phyloP scores from a whole-genome alignment of 2,888 invertebrate species.

The Drosophila birchii region DNA sequence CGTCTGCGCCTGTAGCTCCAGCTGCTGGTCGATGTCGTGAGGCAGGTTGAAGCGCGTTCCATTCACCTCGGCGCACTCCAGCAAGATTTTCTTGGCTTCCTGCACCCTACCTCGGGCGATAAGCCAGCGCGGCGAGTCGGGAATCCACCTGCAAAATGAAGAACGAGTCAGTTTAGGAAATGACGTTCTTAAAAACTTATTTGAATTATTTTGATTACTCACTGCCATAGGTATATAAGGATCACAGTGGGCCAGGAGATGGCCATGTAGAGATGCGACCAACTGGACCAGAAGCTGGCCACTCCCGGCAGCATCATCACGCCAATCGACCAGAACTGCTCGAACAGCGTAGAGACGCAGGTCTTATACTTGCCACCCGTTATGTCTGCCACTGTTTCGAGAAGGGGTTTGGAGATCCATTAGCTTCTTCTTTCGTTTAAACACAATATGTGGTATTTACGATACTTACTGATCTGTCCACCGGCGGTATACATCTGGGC shows the following conservation, averaged over 20 bases:
- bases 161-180: background rate
- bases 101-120: conserved; percentile 84
- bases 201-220: conserved; percentile 49
- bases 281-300: conserved; percentile 84
- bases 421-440: background rate
- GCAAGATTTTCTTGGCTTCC: conserved; percentile 84
- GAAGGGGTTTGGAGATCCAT: background rate
- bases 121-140: conserved; percentile 85
- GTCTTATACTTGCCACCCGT: conserved; percentile 84
- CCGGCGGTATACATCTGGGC: conserved; percentile 85
- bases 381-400: conserved; percentile 84
- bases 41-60: conserved; percentile 83
- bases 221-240: conserved; percentile 85
- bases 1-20: conserved; percentile 84
- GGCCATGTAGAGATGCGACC: conserved; percentile 85
- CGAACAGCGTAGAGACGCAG: conserved; percentile 84
- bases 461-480: conserved; percentile 85
- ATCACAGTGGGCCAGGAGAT: conserved; percentile 85
- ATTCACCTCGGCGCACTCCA: conserved; percentile 84
- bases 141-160: conserved; percentile 83
- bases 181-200: background rate
- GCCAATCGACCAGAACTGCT: conserved; percentile 86
- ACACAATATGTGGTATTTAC: accelerated
- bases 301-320: conserved; percentile 85
- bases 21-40: conserved; percentile 83